Percentiles rank a stretch among this genome's conserved stretches.
phyloP scores from a whole-genome alignment of 2,797 vertebrate genomes.

The Perodicticus potto region DNA sequence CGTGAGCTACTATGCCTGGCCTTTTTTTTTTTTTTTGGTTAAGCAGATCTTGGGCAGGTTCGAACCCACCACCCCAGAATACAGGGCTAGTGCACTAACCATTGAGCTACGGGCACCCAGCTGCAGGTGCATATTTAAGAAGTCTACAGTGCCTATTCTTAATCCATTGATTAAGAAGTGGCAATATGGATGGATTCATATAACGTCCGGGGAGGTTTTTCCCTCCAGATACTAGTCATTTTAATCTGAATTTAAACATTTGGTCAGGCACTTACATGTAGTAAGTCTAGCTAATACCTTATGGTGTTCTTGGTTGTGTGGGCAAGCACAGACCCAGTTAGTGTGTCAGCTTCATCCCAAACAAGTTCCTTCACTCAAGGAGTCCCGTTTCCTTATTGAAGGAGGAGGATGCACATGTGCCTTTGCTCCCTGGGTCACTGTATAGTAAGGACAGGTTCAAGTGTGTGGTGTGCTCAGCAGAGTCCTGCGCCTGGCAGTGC shows the following conservation, averaged over 20 bases:
- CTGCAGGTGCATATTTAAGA: not conserved
- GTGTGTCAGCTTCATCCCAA: not conserved
- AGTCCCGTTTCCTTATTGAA: not conserved
- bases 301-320: not conserved
- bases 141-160: not conserved
- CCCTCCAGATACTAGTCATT: not conserved
- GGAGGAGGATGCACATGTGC: fast-evolving
- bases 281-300: not conserved
- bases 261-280: too few relatives aligned
- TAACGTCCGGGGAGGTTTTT: not conserved
- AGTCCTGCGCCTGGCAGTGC: fast-evolving
- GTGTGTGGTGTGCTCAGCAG: fast-evolving
- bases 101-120: too few relatives aligned
- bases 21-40: too few relatives aligned
- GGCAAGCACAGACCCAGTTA: not conserved
- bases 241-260: not conserved
- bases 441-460: not conserved
- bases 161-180: not conserved
- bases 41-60: too few relatives aligned
- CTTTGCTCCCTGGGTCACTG: not conserved
- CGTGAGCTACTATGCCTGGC: too few relatives aligned
- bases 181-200: not conserved
- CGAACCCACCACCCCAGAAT: too few relatives aligned
- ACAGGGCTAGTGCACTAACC: too few relatives aligned
- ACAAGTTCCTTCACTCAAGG: not conserved